Evolutionary conservation across 2,888 invertebrate species (phyloP).

Genomic region (Macrosiphum euphorbiae): DNA sequence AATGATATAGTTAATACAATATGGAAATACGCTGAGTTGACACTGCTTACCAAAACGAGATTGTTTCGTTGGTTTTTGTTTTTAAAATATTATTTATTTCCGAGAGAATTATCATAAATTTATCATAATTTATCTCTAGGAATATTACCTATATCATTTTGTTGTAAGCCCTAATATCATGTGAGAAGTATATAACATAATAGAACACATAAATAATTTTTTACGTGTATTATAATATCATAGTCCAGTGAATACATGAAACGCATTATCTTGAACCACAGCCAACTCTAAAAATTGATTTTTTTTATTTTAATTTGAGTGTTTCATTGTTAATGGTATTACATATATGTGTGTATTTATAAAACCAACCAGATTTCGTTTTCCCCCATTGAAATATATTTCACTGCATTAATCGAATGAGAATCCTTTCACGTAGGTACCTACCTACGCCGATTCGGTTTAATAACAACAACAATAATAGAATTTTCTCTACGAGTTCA

Average conservation of each 20-base stretch:
- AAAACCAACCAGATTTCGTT: background rate
- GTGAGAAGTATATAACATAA: background rate
- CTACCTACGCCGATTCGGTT: background rate
- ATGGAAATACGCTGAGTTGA: background rate
- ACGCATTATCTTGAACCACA: conserved; percentile 44
- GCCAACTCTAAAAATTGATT: conserved; percentile 24
- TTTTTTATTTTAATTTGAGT: conserved; percentile 9
- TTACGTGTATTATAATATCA: background rate
- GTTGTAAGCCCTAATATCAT: conserved; percentile 9
- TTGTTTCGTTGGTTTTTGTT: conserved; percentile 10
- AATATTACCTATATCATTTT: background rate
- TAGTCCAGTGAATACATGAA: background rate
- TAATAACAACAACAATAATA: background rate
- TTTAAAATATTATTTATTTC: conserved; percentile 19
- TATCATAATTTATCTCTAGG: conserved; percentile 1
- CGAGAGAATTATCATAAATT: conserved; percentile 39
- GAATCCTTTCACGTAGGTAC: background rate
- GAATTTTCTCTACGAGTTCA: background rate
- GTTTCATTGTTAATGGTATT: conserved; percentile 44
- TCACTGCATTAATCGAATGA: background rate
- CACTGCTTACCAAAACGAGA: background rate
- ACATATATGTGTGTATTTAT: background rate
- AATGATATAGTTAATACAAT: background rate
- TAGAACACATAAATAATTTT: background rate
- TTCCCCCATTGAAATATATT: background rate